phyloP scores from a whole-genome alignment of 2,888 invertebrate species.

The Acleris emargana region DNA sequence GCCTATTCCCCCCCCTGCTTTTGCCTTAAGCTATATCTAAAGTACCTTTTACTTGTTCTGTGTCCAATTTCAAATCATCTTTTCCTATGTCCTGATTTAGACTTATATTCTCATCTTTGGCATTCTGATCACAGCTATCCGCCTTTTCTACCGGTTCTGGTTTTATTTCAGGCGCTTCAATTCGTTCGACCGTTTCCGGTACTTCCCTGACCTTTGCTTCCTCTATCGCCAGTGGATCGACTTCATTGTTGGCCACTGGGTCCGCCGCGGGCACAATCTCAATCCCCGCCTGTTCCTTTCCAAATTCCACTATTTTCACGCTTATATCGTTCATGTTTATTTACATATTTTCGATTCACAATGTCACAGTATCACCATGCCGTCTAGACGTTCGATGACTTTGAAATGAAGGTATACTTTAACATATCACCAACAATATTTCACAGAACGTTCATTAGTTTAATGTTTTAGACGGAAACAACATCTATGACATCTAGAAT shows the following conservation, averaged over 20 bases:
- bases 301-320: slow-evolving; percentile 76
- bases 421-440: slow-evolving; percentile 35
- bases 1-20: too few species aligned
- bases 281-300: slow-evolving; percentile 62
- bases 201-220: slow-evolving; percentile 52
- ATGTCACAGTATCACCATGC: slow-evolving; percentile 75
- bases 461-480: slow-evolving; percentile 37
- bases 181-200: slow-evolving; percentile 50
- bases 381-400: slow-evolving; percentile 73
- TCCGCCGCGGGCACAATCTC: slow-evolving; percentile 60
- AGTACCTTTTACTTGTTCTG: slow-evolving; percentile 50
- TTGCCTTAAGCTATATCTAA: too few species aligned
- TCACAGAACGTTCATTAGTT: slow-evolving; percentile 4
- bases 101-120: slow-evolving; percentile 73
- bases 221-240: slow-evolving; percentile 72
- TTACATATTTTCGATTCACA: slow-evolving; percentile 79
- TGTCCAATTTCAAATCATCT: slow-evolving; percentile 43
- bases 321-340: slow-evolving; percentile 83
- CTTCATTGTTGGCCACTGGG: slow-evolving; percentile 60
- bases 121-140: slow-evolving; percentile 77
- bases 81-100: slow-evolving; percentile 54
- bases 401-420: slow-evolving; percentile 64
- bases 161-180: slow-evolving; percentile 48
- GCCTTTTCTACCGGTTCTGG: slow-evolving; percentile 50
- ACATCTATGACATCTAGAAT: slow-evolving; percentile 52